Conservation (phyloP, 2,113 vertebrate genomes). For the Varanus komodoensis region DNA sequence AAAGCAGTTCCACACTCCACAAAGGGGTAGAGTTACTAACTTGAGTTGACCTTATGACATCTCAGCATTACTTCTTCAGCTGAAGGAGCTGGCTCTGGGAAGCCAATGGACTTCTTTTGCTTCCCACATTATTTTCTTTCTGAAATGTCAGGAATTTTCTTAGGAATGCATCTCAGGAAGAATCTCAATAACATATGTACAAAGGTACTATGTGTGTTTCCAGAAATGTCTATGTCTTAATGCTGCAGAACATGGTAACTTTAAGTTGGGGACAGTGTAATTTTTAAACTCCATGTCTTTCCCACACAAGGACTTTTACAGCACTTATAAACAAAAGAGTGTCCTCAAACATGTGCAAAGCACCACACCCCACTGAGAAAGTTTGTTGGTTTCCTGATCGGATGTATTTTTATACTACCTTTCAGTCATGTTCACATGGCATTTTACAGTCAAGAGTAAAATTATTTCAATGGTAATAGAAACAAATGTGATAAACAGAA, state of each 20-base stretch:
- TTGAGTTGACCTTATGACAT: constrained; percentile 25
- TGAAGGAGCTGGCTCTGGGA: background rate
- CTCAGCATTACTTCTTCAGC: background rate
- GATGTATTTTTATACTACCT: background rate
- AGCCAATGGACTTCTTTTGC: background rate
- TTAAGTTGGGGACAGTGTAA: background rate
- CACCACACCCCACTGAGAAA: background rate
- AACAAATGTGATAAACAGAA: background rate
- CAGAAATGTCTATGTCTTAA: background rate
- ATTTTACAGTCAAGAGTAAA: background rate
- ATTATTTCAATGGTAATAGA: background rate
- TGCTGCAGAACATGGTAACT: background rate
- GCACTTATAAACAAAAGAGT: background rate
- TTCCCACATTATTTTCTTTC: background rate
- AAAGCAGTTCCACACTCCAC: constrained; percentile 15
- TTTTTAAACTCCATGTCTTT: background rate
- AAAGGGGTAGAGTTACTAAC: constrained; percentile 14
- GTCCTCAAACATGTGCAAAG: background rate
- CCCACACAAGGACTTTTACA: background rate
- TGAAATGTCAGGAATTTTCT: background rate
- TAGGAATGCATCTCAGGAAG: background rate
- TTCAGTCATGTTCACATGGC: background rate
- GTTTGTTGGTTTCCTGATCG: too few species aligned
- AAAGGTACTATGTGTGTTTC: background rate
- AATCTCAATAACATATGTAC: background rate